Base-by-base conservation (phyloP, 2,888 invertebrate genomes). In the Cryptus armator region DNA sequence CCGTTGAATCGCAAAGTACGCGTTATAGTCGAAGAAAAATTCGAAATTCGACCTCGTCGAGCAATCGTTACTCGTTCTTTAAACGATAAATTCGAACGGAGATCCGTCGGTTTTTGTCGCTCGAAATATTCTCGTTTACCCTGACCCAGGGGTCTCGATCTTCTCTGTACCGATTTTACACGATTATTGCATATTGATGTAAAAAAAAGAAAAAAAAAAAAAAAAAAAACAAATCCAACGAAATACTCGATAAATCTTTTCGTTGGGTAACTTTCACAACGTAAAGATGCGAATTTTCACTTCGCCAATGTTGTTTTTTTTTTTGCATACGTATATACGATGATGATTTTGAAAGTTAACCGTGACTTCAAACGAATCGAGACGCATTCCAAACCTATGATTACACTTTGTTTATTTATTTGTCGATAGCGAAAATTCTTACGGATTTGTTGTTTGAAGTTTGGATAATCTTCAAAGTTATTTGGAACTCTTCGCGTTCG, bases 161-260 rank as follows among this genome's bases (percentile, higher is more conserved):
- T 90, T 90, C 90, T 90, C 90, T 90, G 90, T 89, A 89, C 88
- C 84, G 77, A 80, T 79, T 80, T 79, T 80, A 86, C 77, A 66
- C 68, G 76, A 76, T 79, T 66, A 75, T 59, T 48, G 14, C 12
- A 37, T 24, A 64, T 2, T 37, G 64, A 66, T 64, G 6, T 2
- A 43, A 70, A 67, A 24, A 62, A 82, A 88, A 84, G 1, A 1
- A 19, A 19, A n/a, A 24, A 24, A 24, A 43, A 75, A 67, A 24
- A 59, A 82, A 88, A 84, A 85, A 86, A 86, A 80, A 81, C 84
- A 85, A 83, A 70, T 70, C 46, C 29, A 48, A 43, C 59, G 6
- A 76, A 59, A 77, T 51, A 19, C 16, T 46, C 53, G 37, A 78
- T 76, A 76, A 77, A 78, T 71, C 32, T 74, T 75, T 43, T 82